Percentiles rank a stretch among this genome's conserved stretches.
Conservation (phyloP, 2,888 invertebrate species). For the Diplolepis rosae region DNA sequence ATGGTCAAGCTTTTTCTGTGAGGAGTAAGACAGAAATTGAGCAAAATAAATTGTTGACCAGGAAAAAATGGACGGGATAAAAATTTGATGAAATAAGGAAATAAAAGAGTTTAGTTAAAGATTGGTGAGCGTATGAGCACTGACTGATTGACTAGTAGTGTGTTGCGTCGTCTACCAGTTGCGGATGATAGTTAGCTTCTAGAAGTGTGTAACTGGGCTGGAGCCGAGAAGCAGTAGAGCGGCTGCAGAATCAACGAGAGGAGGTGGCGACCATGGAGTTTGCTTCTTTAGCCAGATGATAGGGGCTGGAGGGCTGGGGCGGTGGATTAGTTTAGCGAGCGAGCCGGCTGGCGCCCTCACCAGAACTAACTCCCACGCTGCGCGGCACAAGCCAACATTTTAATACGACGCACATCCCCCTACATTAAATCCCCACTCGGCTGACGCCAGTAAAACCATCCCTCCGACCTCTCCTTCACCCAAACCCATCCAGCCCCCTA, state of each 20-base stretch:
- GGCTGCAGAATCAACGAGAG: conserved; percentile 45
- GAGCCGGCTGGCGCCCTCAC: conserved; percentile 73
- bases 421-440: conserved; percentile 38
- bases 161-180: conserved; percentile 13
- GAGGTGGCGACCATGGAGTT: conserved; percentile 45
- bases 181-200: conserved; percentile 30
- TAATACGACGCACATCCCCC: conserved; percentile 48
- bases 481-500: conserved; percentile 36
- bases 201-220: conserved; percentile 34
- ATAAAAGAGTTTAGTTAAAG: conserved; percentile 1
- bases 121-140: conserved; percentile 13
- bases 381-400: conserved; percentile 60
- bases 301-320: conserved; percentile 40
- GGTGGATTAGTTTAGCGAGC: conserved; percentile 64
- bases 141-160: neutral
- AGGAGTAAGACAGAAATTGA: neutral
- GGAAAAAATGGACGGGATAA: neutral
- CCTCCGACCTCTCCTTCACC: conserved; percentile 52
- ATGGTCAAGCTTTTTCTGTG: neutral
- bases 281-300: conserved; percentile 29
- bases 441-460: conserved; percentile 46
- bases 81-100: neutral
- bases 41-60: neutral
- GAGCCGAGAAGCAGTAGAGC: conserved; percentile 32
- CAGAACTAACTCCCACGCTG: conserved; percentile 73